Percentiles rank a stretch among this genome's conserved stretches.
Evolutionary conservation across 2,888 invertebrate species (phyloP).

Genomic region (Nyleta sp.): DNA sequence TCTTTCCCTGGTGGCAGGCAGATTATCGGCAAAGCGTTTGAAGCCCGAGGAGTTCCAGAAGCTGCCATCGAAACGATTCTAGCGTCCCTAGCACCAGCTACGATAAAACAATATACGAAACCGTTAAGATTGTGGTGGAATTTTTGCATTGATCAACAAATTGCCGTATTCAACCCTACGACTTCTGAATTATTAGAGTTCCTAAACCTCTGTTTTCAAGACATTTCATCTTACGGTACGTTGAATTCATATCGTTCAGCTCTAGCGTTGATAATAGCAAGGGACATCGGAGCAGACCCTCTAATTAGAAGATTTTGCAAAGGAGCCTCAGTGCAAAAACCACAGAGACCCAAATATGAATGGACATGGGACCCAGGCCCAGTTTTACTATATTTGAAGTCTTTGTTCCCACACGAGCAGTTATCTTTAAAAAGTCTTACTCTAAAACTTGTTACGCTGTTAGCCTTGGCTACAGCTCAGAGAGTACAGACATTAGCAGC

Average conservation of each 20-base stretch:
- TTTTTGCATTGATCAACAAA: constrained; percentile 19
- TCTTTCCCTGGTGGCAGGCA: constrained; percentile 47
- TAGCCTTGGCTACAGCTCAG: constrained; percentile 10
- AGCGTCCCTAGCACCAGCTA: constrained; percentile 34
- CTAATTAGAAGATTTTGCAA: constrained; percentile 6
- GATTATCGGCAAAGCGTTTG: constrained; percentile 13
- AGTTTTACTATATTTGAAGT: neutral
- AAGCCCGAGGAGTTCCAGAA: neutral
- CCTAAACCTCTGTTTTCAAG: neutral
- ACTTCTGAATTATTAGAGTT: constrained; percentile 8
- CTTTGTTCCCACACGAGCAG: neutral
- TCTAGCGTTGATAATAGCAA: neutral
- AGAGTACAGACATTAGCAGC: constrained; percentile 5
- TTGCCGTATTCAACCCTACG: constrained; percentile 35
- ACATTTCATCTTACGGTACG: constrained; percentile 4
- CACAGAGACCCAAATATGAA: constrained; percentile 1
- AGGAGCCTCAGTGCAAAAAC: constrained; percentile 10
- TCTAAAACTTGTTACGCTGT: constrained; percentile 11
- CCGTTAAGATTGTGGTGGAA: constrained; percentile 48
- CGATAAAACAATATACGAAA: constrained; percentile 66
- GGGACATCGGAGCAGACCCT: neutral
- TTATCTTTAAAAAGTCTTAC: neutral
- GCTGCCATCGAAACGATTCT: neutral
- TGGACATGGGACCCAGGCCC: constrained; percentile 16
- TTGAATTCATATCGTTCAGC: constrained; percentile 5